A percentile compares a stretch with the other conserved stretches of the same genome.
phyloP scores from a whole-genome alignment of 2,888 invertebrate genomes.

The Leptinotarsa haldemani region DNA sequence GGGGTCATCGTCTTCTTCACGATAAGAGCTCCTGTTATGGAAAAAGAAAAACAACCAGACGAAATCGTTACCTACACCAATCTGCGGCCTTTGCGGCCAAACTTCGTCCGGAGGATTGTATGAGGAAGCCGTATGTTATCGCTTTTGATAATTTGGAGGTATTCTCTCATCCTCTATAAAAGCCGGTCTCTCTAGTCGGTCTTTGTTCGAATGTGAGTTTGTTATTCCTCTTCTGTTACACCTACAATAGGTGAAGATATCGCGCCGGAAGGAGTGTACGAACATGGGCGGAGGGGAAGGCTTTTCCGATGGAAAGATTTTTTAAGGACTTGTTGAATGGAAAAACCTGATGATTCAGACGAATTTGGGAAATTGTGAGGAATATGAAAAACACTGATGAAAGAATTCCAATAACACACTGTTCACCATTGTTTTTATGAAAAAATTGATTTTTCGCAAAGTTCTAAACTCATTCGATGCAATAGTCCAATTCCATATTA shows the following conservation, averaged over 20 bases:
- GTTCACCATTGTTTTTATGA: no score
- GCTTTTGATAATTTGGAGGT: constrained; percentile 1
- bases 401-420: no score
- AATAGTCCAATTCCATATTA: no score
- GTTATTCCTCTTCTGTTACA: constrained; percentile 9
- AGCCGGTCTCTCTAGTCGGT: neutral
- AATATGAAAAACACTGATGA: no score
- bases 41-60: neutral
- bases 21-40: neutral
- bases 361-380: no score
- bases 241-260: constrained; percentile 13
- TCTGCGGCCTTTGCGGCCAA: constrained; percentile 7
- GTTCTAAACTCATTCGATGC: no score
- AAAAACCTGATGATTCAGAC: no score
- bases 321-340: no score
- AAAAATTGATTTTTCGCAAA: no score
- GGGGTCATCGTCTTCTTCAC: constrained; percentile 19
- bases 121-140: constrained; percentile 10
- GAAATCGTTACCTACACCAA: constrained; percentile 15
- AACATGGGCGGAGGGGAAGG: neutral
- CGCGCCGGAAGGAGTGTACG: neutral
- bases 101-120: neutral
- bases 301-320: no score
- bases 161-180: neutral
- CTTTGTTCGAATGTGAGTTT: neutral